Base-by-base conservation (phyloP, 2,888 invertebrate species). In the Pollenia labialis region DNA sequence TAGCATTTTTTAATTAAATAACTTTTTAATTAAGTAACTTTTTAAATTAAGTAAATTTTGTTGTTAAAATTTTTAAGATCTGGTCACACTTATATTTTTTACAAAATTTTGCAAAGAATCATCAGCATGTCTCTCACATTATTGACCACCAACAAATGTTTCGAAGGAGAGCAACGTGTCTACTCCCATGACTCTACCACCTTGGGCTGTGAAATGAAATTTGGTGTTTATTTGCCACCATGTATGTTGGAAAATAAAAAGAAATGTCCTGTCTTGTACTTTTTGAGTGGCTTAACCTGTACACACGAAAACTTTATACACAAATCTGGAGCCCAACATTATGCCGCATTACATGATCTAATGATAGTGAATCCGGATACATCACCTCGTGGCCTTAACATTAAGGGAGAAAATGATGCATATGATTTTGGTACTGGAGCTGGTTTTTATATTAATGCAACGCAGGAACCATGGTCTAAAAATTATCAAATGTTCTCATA, bases 381-480 rank as follows among this genome's bases (percentile, higher is more conserved):
- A 0, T 99, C 99, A 89, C 99, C 99, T 1, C 95, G 99, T 90
- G 97, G 97, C 8, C 95, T 97, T 12, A 97, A 97, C 90, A 95
- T 99, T 82, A 96, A 97, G 16, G 99, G 98, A 0, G 98, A 99
- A 94, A 97, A 97, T 91, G 98, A 98, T 50, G 94, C 95, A 18
- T 99, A 97, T 95, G 99, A 99, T 93, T 98, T 99, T 94, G 99
- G 99, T 44, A 96, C 96, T 11, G 97, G 97, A 8, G 99, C 99
- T 87, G 98, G 99, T 0, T 99, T 99, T 93, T 99, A 99, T 93
- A 94, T 99, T 1, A 97, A 99, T 94, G 98, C 99, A 7, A 96
- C 96, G 0, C 95, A 96, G 89, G 96, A 96, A n/a, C 98, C 98
- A 18, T 99, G 99, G 99, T 96, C 96, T 50, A 96, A 95, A 46